Percentiles rank a stretch among this genome's conserved stretches.
Evolutionary conservation across 2,113 vertebrate genomes (phyloP).

Genomic region (Donacobius atricapilla): DNA sequence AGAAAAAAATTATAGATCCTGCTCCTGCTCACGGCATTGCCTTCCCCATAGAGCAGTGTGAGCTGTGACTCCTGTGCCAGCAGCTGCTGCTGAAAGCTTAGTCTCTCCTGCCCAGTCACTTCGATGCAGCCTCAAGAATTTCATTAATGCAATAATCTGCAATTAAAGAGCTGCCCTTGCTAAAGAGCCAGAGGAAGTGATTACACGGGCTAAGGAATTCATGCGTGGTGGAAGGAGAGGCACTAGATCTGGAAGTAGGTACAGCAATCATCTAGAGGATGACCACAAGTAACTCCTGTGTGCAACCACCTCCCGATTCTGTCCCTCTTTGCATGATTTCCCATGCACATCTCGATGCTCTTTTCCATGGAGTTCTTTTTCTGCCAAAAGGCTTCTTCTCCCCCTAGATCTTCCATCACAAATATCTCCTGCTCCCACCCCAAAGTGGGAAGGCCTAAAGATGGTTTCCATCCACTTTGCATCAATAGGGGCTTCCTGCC

Average conservation of each 20-base stretch:
- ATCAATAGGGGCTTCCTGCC: not conserved
- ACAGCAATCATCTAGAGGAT: not conserved
- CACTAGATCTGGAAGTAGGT: not conserved
- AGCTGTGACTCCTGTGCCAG: not conserved
- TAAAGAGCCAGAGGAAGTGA: not conserved
- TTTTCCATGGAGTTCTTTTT: not conserved
- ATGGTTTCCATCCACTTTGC: not conserved
- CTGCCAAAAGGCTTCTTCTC: not conserved
- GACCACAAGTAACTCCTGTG: not conserved
- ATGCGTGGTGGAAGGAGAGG: not conserved
- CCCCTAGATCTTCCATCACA: not conserved
- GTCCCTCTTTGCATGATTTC: not conserved
- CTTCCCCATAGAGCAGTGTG: accelerated
- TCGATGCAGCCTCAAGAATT: constrained; percentile 24
- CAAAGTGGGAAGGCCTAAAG: not conserved
- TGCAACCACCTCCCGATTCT: not conserved
- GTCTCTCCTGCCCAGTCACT: not conserved
- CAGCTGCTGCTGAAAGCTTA: not conserved
- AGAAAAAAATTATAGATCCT: not conserved
- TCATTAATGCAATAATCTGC: not conserved
- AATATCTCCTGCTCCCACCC: not conserved
- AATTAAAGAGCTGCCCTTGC: not conserved
- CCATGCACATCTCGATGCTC: not conserved
- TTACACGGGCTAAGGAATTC: not conserved
- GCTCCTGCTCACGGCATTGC: not conserved